phyloP scores from a whole-genome alignment of 2,797 vertebrate species.

The Sebastes iracundus region DNA sequence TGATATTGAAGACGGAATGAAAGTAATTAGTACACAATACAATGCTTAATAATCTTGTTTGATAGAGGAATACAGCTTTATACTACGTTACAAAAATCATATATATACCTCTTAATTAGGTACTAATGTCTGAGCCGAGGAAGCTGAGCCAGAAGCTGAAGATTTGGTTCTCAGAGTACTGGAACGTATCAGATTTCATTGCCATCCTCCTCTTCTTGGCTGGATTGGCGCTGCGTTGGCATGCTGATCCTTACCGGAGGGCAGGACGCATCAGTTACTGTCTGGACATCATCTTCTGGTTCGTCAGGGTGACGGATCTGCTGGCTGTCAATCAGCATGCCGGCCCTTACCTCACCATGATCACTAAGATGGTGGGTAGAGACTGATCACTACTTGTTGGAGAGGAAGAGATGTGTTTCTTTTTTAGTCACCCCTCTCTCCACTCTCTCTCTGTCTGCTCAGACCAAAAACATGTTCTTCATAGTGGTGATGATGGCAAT shows the following conservation, averaged over 20 bases:
- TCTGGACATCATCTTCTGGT: conserved; percentile 98
- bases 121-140: conserved; percentile 92
- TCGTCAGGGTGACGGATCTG: conserved; percentile 91
- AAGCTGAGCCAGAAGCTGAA: conserved; percentile 93
- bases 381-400: not conserved
- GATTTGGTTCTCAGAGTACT: conserved; percentile 97
- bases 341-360: conserved; percentile 97
- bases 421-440: not conserved
- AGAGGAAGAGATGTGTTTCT: not conserved
- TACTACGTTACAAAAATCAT: not conserved
- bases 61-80: not conserved
- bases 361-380: conserved; percentile 94
- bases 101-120: conserved; percentile 58
- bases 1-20: not conserved
- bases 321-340: conserved; percentile 95
- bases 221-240: conserved; percentile 89
- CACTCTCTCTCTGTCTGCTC: conserved; percentile 6
- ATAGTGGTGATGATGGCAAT: conserved; percentile 98
- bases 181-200: conserved; percentile 93
- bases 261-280: conserved; percentile 91
- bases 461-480: conserved; percentile 98
- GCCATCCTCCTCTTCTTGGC: conserved; percentile 91
- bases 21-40: not conserved
- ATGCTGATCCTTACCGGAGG: conserved; percentile 74
- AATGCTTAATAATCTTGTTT: not conserved